Evolutionary conservation across 1,140 invertebrate genomes (phyloP).

Genomic region (Drosophila nikananu): DNA sequence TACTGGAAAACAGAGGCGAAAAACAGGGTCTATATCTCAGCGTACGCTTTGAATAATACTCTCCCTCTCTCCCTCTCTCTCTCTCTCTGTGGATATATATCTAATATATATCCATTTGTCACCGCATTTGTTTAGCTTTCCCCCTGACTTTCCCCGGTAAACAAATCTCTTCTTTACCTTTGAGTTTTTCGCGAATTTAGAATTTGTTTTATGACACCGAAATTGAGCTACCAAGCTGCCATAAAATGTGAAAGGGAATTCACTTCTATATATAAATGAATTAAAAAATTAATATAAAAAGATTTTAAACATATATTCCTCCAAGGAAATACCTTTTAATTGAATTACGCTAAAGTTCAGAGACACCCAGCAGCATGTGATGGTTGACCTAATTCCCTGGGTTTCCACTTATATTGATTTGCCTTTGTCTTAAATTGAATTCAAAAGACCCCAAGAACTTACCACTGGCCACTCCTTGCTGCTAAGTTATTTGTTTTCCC

Average conservation of each 20-base stretch:
- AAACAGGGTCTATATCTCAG: background rate
- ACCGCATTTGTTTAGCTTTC: conserved; percentile 27
- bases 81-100: conserved; percentile 17
- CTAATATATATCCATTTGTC: conserved; percentile 62
- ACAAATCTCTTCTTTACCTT: background rate
- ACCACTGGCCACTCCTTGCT: background rate
- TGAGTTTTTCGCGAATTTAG: too few species aligned
- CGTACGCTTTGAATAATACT: conserved; percentile 10
- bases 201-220: background rate
- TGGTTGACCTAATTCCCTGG: conserved; percentile 1
- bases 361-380: background rate
- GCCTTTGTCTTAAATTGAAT: conserved; percentile 30
- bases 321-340: conserved; percentile 10
- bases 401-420: conserved; percentile 18
- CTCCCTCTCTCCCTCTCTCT: background rate
- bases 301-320: background rate
- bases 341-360: background rate
- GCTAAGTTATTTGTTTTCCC: conserved; percentile 28
- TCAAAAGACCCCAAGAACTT: conserved; percentile 4
- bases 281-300: background rate
- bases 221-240: too few species aligned
- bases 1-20: conserved; percentile 1
- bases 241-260: too few species aligned
- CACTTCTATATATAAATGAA: background rate
- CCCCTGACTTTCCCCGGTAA: background rate